Evolutionary conservation across 2,888 invertebrate species (phyloP).

Genomic region (Carpatolechia fugitivella): DNA sequence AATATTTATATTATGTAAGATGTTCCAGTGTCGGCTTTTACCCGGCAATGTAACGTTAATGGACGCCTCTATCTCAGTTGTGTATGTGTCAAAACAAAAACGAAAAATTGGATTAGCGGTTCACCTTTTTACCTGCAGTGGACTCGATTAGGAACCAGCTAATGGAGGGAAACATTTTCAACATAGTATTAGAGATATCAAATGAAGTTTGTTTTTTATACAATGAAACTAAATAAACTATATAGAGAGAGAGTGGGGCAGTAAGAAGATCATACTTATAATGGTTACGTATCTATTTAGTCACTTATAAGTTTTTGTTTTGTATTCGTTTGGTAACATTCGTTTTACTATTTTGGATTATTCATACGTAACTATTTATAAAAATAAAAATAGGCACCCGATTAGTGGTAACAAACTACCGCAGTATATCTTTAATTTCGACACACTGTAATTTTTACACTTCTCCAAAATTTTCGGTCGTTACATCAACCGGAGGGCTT

Average conservation of each 20-base stretch:
- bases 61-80: slow-evolving; percentile 60
- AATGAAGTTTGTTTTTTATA: neutral
- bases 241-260: too few species aligned
- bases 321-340: too few species aligned
- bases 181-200: slow-evolving; percentile 1
- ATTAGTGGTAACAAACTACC: too few species aligned
- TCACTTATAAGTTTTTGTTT: too few species aligned
- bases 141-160: slow-evolving; percentile 24
- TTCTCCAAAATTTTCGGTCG: neutral
- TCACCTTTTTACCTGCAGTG: slow-evolving; percentile 30
- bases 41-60: slow-evolving; percentile 70
- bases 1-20: slow-evolving; percentile 71
- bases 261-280: too few species aligned
- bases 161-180: slow-evolving; percentile 24
- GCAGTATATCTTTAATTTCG: too few species aligned
- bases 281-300: too few species aligned
- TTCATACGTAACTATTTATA: too few species aligned
- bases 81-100: slow-evolving; percentile 56
- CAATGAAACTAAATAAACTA: neutral
- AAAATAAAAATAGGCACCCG: too few species aligned
- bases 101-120: slow-evolving; percentile 50
- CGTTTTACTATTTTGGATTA: too few species aligned
- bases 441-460: too few species aligned
- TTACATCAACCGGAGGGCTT: neutral
- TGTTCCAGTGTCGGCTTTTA: slow-evolving; percentile 45